Evolutionary conservation across 2,797 vertebrate species (phyloP).

Genomic region (Vireo griseus): DNA sequence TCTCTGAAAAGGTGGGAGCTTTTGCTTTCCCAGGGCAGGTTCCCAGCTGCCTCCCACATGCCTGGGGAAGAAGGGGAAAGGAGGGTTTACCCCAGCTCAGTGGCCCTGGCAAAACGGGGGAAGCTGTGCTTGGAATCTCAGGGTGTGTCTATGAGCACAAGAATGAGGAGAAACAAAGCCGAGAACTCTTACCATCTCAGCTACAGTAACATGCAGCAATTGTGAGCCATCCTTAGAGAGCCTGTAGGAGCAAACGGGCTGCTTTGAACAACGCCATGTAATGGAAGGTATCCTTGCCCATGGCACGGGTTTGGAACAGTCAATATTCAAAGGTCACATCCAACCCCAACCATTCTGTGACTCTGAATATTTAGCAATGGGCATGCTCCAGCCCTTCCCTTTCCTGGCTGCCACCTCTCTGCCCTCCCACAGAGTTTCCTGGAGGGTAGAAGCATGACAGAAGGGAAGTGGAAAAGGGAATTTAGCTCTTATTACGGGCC

Average conservation of each 20-base stretch:
- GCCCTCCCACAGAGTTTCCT: neutral
- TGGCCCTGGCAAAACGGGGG: neutral
- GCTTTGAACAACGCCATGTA: neutral
- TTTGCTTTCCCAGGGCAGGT: neutral
- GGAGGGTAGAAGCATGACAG: accelerated
- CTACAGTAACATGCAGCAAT: neutral
- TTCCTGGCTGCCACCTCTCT: neutral
- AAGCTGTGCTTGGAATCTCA: neutral
- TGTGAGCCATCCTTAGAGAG: neutral
- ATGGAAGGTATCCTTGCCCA: neutral
- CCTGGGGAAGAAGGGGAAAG: neutral
- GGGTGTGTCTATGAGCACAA: neutral
- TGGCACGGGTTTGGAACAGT: neutral
- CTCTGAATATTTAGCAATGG: neutral
- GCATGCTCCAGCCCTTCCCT: neutral
- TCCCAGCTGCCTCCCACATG: neutral
- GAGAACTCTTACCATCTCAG: neutral
- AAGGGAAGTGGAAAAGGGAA: neutral
- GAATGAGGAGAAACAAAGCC: neutral
- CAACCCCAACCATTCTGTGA: neutral
- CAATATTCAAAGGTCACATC: neutral
- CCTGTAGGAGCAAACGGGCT: neutral
- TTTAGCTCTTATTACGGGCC: accelerated
- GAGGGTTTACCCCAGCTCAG: accelerated
- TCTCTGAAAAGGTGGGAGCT: neutral